Conservation (phyloP, 2,888 invertebrate genomes). For the Lepeophtheirus nordmannii region DNA sequence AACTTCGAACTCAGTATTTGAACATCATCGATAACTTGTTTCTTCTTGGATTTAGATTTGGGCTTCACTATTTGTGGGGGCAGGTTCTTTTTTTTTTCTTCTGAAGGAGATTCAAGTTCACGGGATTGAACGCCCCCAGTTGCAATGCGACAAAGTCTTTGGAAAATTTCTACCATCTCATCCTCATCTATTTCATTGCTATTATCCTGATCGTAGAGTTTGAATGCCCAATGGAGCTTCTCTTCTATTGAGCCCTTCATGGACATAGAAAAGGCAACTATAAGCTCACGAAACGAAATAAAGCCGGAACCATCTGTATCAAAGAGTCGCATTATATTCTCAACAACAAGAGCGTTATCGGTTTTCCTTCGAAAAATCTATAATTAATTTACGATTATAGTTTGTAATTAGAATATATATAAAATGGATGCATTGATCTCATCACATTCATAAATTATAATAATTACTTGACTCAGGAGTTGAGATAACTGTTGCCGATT, state of each 20-base stretch:
- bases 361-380: background rate
- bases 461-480: background rate
- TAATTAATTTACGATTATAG: background rate
- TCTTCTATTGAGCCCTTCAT: background rate
- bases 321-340: background rate
- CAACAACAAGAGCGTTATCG: background rate
- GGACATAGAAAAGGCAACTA: constrained; percentile 11
- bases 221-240: background rate
- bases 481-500: background rate
- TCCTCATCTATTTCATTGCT: constrained; percentile 4
- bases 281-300: background rate
- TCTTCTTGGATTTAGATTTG: background rate
- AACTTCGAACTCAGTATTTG: background rate
- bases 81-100: background rate
- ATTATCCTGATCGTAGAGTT: constrained; percentile 5
- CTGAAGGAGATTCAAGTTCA: background rate
- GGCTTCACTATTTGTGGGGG: background rate
- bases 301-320: background rate
- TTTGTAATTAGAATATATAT: too few relatives aligned
- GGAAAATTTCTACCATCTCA: background rate
- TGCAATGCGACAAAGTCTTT: background rate
- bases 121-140: background rate
- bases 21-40: background rate
- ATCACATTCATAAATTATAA: background rate
- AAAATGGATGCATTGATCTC: background rate